Percentiles rank a stretch among this genome's conserved stretches.
Evolutionary conservation across 1,140 invertebrate genomes (phyloP).

Genomic region (Tenebrio molitor): DNA sequence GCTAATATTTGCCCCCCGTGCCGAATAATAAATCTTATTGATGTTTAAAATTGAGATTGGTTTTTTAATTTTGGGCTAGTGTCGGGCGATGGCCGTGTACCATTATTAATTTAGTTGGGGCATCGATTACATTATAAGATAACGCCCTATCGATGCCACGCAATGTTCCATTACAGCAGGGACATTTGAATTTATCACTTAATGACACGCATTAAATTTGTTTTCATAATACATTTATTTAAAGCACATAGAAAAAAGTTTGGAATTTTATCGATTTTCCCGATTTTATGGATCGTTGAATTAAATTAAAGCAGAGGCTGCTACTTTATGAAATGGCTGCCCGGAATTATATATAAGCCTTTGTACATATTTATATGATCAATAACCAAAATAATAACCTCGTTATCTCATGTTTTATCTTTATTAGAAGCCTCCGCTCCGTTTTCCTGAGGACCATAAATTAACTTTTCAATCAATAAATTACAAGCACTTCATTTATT

Average conservation of each 20-base stretch:
- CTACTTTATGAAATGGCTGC: not conserved
- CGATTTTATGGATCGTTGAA: not conserved
- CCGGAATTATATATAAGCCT: slow-evolving; percentile 3
- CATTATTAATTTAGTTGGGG: slow-evolving; percentile 38
- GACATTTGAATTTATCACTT: slow-evolving; percentile 42
- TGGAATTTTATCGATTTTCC: not conserved
- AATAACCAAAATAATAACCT: slow-evolving; percentile 36
- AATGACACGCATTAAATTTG: slow-evolving; percentile 37
- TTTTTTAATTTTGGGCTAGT: slow-evolving; percentile 9
- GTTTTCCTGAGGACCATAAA: slow-evolving; percentile 48
- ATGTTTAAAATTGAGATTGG: not conserved
- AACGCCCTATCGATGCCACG: slow-evolving; percentile 28
- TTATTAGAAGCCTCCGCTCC: slow-evolving; percentile 35
- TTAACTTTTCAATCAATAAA: slow-evolving; percentile 54
- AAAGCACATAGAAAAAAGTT: slow-evolving; percentile 19
- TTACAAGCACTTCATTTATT: slow-evolving; percentile 54
- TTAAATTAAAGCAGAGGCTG: slow-evolving; percentile 13
- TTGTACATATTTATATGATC: slow-evolving; percentile 26
- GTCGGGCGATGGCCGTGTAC: slow-evolving; percentile 4
- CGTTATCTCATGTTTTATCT: slow-evolving; percentile 35
- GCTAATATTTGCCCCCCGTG: not conserved
- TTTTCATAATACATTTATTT: slow-evolving; percentile 41
- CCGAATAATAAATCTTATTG: slow-evolving; percentile 15
- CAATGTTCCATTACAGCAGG: slow-evolving; percentile 41
- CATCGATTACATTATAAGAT: slow-evolving; percentile 44